Base-by-base conservation (phyloP, 2,113 vertebrate genomes). In the Natator depressus region DNA sequence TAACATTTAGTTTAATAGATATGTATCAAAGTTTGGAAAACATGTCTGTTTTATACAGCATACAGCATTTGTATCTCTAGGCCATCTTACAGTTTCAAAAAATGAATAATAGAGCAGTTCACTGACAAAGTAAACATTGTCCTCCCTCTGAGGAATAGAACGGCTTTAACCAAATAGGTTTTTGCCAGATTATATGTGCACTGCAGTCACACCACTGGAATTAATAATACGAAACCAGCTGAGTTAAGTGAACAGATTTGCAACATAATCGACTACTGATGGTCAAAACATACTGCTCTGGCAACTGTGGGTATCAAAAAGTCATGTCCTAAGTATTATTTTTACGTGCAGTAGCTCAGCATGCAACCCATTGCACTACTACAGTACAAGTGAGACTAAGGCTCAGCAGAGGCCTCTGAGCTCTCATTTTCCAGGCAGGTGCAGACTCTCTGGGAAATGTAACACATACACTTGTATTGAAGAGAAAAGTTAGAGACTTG, bases 321-420 rank as follows among this genome's bases (percentile, higher is more conserved):
- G 51, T 19, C 55, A 31, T 0, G 0, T 83, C 76, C 3, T 3
- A 6, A 5, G 3, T 82, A 6, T 38, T 75, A 11, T 24, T 59
- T 12, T 38, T 7, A 22, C 42, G 27, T 4, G 0, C 1, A 20
- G 65, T 10, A 35, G 20, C 6, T 6, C 1, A 1, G 76, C 80
- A 75, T 3, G 0, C 47, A 82, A 31, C 31, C 0, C 1, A 47
- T 27, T 75, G 84, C 29, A 76, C 42, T 62, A 25, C 8, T 1
- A 0, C 24, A 4, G 1, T 0, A 47, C 3, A 46, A 65, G 80
- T 65, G 79, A 65, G 62, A 47, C 2, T 0, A 8, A 0, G 1
- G 42, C 53, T 6, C 25, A 10, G 42, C 20, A 79, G n/a, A 50
- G 1, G 0, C 49, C 50, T 10, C 35, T 55, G 54, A 82, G 80